Base-by-base conservation (phyloP, 2,113 vertebrate genomes). In the Peucedramus taeniatus region DNA sequence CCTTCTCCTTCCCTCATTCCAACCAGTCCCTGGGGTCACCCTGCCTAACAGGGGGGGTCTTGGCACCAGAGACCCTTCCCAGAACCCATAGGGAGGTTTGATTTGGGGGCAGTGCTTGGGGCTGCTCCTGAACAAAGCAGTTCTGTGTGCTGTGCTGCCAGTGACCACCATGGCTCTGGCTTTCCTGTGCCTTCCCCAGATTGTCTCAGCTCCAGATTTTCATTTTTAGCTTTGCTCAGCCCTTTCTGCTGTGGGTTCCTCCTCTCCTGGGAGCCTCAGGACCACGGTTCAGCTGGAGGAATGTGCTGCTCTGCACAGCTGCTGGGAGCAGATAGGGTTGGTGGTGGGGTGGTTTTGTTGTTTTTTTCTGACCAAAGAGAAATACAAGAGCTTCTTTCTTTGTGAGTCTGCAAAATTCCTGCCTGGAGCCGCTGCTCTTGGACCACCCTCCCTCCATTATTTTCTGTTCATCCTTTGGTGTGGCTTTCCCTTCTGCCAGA, bases 281-380 rank as follows among this genome's bases (percentile, higher is more conserved):
- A 93, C 90, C 92, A 86, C 9, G 30, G 68, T 81, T 91, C 81
- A 91, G 83, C 83, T 1, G 0, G 31, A 96, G 95, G 97, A 97
- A 97, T 97, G 97, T 96, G 95, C 95, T 96, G 90, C 77, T 97
- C 95, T 95, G 95, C 95, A 80, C 94, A 96, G 96, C 95, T 97
- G 94, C 90, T 75, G 76, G 83, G 71, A 90, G 89, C 66, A 88
- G 87, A 95, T 89, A 92, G 90, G 47, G 20, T 70, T 95, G 89
- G 3, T 95, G 90, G 42, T 89, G 88, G 84, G 24, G 23, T 89
- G 78, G 54, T 40, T 57, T 69, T 72, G 27, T 66, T 91, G 37
- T 53, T 76, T 93, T 82, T 65, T 88, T 89, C 50, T 68, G 33
- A 85, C 91, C 85, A 51, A 95, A 91, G 85, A 64, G 61, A 92